These are phyloP conservation scores for Theretra japonica DNA, from an alignment of 2,888 invertebrate genomes.

Conservation along the genomic window DNA sequence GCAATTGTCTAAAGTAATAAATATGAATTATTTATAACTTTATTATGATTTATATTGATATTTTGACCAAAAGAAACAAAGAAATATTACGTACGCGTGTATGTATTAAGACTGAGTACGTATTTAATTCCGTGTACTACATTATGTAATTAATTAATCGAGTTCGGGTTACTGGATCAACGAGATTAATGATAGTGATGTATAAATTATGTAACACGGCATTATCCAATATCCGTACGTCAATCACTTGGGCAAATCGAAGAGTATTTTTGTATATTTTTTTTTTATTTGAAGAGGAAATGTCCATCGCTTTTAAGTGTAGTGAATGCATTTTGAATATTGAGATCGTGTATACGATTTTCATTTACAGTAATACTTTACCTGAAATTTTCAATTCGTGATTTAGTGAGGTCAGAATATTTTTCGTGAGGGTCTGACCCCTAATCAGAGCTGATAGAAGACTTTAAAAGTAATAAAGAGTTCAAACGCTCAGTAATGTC, in stretches of 20 bases:
- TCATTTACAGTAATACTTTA: too few species aligned
- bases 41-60: background rate
- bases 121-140: constrained; percentile 1
- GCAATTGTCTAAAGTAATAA: too few species aligned
- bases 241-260: background rate
- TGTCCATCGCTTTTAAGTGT: too few species aligned
- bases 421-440: too few species aligned
- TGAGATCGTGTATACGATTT: too few species aligned
- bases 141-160: constrained; percentile 7
- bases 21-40: too few species aligned
- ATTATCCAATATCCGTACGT: background rate
- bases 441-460: too few species aligned
- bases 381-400: too few species aligned
- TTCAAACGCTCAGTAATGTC: too few species aligned
- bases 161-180: constrained; percentile 16
- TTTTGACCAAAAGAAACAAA: background rate
- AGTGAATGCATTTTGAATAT: too few species aligned
- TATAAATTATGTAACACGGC: background rate
- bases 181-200: background rate
- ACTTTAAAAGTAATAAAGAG: too few species aligned
- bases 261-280: background rate
- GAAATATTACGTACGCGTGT: background rate
- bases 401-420: too few species aligned
- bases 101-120: background rate
- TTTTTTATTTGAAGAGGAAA: background rate